Percentiles rank a stretch among this genome's conserved stretches.
phyloP scores from a whole-genome alignment of 2,888 invertebrate genomes.

The Callyntrura sp. region DNA sequence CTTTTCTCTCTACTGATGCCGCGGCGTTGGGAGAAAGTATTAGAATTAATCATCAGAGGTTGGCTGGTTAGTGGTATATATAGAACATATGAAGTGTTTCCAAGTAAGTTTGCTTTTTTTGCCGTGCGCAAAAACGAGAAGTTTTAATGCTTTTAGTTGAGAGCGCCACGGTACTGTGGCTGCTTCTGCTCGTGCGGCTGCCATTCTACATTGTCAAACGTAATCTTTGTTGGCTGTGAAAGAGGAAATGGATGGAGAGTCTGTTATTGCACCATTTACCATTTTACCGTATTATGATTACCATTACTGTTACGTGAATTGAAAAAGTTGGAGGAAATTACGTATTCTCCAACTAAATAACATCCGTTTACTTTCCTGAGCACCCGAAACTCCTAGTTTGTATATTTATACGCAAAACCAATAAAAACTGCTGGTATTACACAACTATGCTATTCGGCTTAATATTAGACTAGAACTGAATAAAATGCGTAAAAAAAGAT shows the following conservation, averaged over 20 bases:
- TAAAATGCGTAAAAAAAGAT: no score
- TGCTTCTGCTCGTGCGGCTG: background rate
- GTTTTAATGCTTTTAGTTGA: conserved; percentile 13
- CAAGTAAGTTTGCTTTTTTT: background rate
- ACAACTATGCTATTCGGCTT: no score
- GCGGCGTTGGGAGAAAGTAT: conserved; percentile 7
- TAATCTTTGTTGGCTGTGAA: conserved; percentile 59
- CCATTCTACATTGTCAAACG: conserved; percentile 25
- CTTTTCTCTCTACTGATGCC: conserved; percentile 5
- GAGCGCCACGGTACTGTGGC: no score
- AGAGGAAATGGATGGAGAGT: conserved; percentile 51
- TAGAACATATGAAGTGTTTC: no score
- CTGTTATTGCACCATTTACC: conserved; percentile 70
- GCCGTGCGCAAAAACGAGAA: background rate
- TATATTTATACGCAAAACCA: no score
- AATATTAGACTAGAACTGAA: no score
- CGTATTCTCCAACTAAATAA: conserved; percentile 69
- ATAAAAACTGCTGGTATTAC: no score
- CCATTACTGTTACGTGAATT: conserved; percentile 37
- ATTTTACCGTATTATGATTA: conserved; percentile 62
- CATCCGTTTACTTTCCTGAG: conserved; percentile 50
- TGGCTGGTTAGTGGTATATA: background rate
- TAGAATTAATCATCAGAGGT: conserved; percentile 31
- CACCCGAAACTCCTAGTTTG: no score
- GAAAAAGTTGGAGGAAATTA: conserved; percentile 65